These are phyloP conservation scores for Mactromeris polynyma DNA, from an alignment of 2,888 invertebrate species.

Conservation along the genomic window DNA sequence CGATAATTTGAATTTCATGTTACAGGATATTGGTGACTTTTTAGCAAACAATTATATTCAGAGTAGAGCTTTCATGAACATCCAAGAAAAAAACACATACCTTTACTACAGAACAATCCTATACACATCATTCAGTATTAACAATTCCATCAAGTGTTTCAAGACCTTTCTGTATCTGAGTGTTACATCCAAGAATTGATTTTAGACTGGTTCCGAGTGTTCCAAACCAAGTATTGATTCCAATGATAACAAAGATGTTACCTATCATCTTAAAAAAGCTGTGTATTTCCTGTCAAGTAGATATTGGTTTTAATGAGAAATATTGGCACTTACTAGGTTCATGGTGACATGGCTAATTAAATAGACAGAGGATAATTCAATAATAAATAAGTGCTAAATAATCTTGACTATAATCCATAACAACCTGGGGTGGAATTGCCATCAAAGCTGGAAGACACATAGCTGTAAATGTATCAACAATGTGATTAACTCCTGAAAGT, in stretches of 20 bases:
- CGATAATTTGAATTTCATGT: background rate
- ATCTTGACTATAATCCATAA: no score
- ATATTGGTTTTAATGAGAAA: background rate
- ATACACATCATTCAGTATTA: background rate
- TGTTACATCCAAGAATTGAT: conserved; percentile 3
- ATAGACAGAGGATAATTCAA: no score
- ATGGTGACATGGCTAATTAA: no score
- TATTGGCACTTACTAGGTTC: background rate
- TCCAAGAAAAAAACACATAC: background rate
- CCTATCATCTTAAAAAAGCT: background rate
- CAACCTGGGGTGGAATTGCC: no score
- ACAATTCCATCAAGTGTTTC: background rate
- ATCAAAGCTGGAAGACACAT: no score
- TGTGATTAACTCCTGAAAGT: no score
- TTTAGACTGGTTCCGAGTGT: conserved; percentile 3
- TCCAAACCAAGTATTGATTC: conserved; percentile 2
- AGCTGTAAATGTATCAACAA: no score
- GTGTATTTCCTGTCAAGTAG: background rate
- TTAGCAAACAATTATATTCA: background rate
- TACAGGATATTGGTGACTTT: background rate
- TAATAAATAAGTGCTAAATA: no score
- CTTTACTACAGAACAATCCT: conserved; percentile 10
- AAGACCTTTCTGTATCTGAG: background rate
- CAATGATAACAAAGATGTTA: background rate
- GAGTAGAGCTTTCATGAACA: background rate